Conservation (phyloP, 2,888 invertebrate species). For the Acrocyrtus sp. region DNA sequence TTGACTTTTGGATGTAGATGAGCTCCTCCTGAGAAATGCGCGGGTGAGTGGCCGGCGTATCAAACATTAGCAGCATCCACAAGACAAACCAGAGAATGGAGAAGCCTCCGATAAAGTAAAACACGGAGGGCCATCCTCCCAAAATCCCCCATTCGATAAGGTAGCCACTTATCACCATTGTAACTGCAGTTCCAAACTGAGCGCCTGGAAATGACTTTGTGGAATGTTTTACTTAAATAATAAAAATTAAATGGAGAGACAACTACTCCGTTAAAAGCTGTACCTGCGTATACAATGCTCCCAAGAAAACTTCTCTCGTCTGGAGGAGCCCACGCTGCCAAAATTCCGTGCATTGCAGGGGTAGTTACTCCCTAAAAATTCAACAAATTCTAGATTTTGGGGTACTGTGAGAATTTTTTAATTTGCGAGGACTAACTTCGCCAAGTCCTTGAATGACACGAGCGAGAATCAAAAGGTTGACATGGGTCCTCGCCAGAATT, state of each 20-base stretch:
- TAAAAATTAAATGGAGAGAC: too few relatives aligned
- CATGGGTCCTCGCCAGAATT: slow-evolving; percentile 66
- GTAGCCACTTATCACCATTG: slow-evolving; percentile 67
- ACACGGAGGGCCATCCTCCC: slow-evolving; percentile 73
- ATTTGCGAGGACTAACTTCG: slow-evolving; percentile 67
- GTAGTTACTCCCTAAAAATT: slow-evolving; percentile 48
- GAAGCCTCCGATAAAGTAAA: slow-evolving; percentile 71
- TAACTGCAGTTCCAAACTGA: slow-evolving; percentile 54
- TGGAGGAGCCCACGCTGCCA: slow-evolving; percentile 65
- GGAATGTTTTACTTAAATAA: too few relatives aligned
- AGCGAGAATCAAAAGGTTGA: slow-evolving; percentile 65
- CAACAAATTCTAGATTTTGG: too few relatives aligned
- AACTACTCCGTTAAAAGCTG: too few relatives aligned
- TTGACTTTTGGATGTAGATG: slow-evolving; percentile 59
- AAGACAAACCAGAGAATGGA: slow-evolving; percentile 55
- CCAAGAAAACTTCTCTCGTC: slow-evolving; percentile 63
- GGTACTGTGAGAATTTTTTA: too few relatives aligned
- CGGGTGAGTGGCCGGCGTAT: slow-evolving; percentile 64
- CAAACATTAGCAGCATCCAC: slow-evolving; percentile 61
- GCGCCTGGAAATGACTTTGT: too few relatives aligned
- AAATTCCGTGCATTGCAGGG: slow-evolving; percentile 64
- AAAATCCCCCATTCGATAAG: slow-evolving; percentile 68
- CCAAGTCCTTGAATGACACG: slow-evolving; percentile 68
- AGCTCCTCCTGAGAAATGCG: slow-evolving; percentile 67
- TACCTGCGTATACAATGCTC: slow-evolving; percentile 64